Base-by-base conservation (phyloP, 1,140 invertebrate species). In the Chelonus insularis region DNA sequence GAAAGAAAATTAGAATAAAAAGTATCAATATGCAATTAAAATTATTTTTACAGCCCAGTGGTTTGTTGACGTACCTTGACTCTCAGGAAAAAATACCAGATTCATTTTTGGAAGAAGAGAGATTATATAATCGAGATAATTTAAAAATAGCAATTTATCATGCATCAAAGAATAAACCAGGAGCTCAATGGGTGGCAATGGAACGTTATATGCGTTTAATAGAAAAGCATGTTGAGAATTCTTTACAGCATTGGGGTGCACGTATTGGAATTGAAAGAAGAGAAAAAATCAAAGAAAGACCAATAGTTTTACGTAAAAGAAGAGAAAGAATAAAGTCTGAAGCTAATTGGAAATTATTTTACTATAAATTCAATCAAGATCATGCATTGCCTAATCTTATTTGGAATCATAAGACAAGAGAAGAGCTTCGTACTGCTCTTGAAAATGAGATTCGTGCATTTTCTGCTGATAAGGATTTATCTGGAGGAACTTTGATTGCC, bases 331-430 rank as follows among this genome's bases (percentile, higher is more conserved):
- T 99, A 45, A 98, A 98, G 81, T 89, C 90, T 37, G 91, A 92
- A 69, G 90, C 91, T 6, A 99, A 99, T 84, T 95, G 95, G 91
- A 85, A 87, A 21, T 83, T 96, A 51, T 97, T 99, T 83, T 99
- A 97, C 78, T 96, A 96, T 74, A 92, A 96, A 77, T 99, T 99
- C 81, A 89, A 88, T 74, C 87, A 90, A 75, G 96, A 99, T 83
- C 97, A 99, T 79, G 88, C 93, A 23, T 85, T 96, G 75, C 94
- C 97, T 4, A 97, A 99, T 83, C 85, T 99, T 5, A 97, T 99
- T 69, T 99, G 97, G 97, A 99, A 99, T 83, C 95, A 96, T 72
- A 97, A 96, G 89, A 99, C 97, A 1, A 84, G 97, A 52, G 96
- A 99, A 82, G 97, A 99, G 78, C 80, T 99, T 34, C 84, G 93